A percentile compares a stretch with the other conserved stretches of the same genome.
Evolutionary conservation across 2,797 vertebrate genomes (phyloP).

Genomic region (Hoplostethus atlanticus): DNA sequence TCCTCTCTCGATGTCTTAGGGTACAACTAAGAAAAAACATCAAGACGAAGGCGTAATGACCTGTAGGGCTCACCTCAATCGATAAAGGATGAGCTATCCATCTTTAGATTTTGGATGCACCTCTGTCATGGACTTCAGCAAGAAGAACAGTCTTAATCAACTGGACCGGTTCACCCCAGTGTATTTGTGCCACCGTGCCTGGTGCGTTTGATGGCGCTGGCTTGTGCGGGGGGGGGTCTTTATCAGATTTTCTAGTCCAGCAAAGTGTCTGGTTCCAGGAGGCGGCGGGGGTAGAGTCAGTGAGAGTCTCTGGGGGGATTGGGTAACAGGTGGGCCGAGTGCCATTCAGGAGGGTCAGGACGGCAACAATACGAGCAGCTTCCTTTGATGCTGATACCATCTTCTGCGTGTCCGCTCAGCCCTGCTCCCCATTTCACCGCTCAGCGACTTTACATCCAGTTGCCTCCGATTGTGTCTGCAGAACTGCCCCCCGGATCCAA

Average conservation of each 20-base stretch:
- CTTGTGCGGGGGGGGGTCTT: slow-evolving; percentile 26
- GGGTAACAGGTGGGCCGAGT: slow-evolving; percentile 77
- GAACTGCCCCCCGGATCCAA: slow-evolving; percentile 77
- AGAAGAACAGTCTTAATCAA: slow-evolving; percentile 44
- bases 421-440: slow-evolving; percentile 79
- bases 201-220: slow-evolving; percentile 47
- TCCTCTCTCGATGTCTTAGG: slow-evolving; percentile 3
- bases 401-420: slow-evolving; percentile 73
- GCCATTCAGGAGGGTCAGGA: slow-evolving; percentile 73
- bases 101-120: slow-evolving; percentile 25
- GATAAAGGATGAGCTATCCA: slow-evolving; percentile 36
- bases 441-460: slow-evolving; percentile 83
- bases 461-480: slow-evolving; percentile 70
- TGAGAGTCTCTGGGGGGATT: slow-evolving; percentile 71
- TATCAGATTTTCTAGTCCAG: slow-evolving; percentile 52
- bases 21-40: neutral
- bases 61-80: slow-evolving; percentile 15
- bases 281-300: slow-evolving; percentile 57
- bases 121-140: slow-evolving; percentile 39
- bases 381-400: slow-evolving; percentile 81
- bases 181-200: slow-evolving; percentile 15
- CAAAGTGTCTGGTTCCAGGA: slow-evolving; percentile 69
- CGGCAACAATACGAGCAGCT: slow-evolving; percentile 70
- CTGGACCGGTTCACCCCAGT: slow-evolving; percentile 18
- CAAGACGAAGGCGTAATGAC: slow-evolving; percentile 32